These are phyloP conservation scores for Pseudobourletiella spinata DNA, from an alignment of 1,140 invertebrate genomes.

Conservation along the genomic window DNA sequence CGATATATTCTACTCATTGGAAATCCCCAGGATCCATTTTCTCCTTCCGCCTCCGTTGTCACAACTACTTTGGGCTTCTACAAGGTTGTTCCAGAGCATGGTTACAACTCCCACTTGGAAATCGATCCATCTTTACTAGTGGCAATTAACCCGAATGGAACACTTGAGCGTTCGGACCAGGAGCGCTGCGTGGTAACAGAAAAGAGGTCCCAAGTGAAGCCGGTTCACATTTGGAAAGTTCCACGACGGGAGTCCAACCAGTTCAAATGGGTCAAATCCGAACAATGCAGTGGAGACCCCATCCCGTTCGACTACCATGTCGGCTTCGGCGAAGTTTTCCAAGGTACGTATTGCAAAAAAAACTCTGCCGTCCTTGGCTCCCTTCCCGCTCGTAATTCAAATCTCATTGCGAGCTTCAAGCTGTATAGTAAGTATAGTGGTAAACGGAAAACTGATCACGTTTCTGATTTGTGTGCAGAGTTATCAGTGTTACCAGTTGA, in stretches of 20 bases:
- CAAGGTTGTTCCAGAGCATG: background rate
- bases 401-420: too few relatives aligned
- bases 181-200: background rate
- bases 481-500: background rate
- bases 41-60: background rate
- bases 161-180: background rate
- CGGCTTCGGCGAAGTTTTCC: conserved; percentile 2
- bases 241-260: background rate
- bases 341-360: conserved; percentile 1
- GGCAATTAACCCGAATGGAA: conserved; percentile 2
- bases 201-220: background rate
- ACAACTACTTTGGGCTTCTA: background rate
- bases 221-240: conserved; percentile 8
- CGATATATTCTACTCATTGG: too few relatives aligned
- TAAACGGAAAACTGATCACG: too few relatives aligned
- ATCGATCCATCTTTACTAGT: background rate
- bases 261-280: background rate
- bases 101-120: background rate
- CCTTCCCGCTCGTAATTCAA: too few relatives aligned
- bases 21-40: conserved; percentile 6
- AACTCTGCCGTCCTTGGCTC: too few relatives aligned
- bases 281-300: background rate
- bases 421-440: too few relatives aligned
- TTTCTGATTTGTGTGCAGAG: too few relatives aligned
- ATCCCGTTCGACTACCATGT: background rate